These are phyloP conservation scores for Chymomyza procnemis DNA, from an alignment of 2,888 invertebrate genomes.

Conservation along the genomic window DNA sequence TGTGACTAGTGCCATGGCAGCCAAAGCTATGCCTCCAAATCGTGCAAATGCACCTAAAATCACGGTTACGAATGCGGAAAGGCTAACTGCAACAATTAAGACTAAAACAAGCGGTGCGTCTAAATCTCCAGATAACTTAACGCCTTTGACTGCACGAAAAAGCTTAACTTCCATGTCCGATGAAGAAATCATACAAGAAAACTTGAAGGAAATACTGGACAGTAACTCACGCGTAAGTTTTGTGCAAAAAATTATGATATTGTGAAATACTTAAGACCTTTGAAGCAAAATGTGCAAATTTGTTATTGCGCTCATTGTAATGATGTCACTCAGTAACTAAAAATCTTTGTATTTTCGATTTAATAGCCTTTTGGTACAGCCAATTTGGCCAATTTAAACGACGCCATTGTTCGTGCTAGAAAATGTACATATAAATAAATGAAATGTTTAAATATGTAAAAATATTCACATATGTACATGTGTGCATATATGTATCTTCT, in stretches of 20 bases:
- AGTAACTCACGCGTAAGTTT: slow-evolving; percentile 72
- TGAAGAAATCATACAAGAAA: slow-evolving; percentile 73
- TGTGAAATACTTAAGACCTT: not conserved
- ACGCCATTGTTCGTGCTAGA: slow-evolving; percentile 34
- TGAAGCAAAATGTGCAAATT: not conserved
- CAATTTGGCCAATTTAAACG: slow-evolving; percentile 9
- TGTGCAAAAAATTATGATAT: no score
- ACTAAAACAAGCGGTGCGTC: slow-evolving; percentile 17
- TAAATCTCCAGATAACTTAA: slow-evolving; percentile 37
- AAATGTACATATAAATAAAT: not conserved
- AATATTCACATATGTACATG: not conserved
- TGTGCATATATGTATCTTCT: not conserved
- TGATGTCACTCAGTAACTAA: not conserved
- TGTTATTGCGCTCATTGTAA: not conserved
- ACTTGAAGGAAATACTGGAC: slow-evolving; percentile 72
- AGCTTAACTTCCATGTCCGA: slow-evolving; percentile 66
- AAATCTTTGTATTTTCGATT: not conserved
- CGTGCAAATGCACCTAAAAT: slow-evolving; percentile 15
- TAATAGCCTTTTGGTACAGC: not conserved
- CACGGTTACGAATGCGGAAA: slow-evolving; percentile 21
- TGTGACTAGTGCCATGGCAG: not conserved
- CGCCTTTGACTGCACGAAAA: slow-evolving; percentile 37
- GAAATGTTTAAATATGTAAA: not conserved
- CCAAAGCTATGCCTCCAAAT: not conserved
- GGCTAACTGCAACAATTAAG: not conserved